These are phyloP conservation scores for Melanaphis sacchari DNA, from an alignment of 1,140 invertebrate genomes.

Conservation along the genomic window DNA sequence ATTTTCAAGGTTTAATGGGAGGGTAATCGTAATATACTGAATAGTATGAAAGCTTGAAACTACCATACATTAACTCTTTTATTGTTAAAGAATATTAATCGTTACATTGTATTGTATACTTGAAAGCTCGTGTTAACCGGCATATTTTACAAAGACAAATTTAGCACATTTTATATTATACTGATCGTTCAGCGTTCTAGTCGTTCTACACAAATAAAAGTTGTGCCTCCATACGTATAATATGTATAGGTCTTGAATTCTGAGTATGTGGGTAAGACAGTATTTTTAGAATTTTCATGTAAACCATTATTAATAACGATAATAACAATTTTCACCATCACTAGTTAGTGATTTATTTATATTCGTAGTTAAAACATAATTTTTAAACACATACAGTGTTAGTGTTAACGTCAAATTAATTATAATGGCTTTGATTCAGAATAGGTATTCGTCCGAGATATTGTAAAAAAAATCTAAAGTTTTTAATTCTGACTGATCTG, in stretches of 20 bases:
- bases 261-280: not conserved
- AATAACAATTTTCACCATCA: not conserved
- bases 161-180: not conserved
- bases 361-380: not conserved
- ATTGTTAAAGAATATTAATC: constrained; percentile 45
- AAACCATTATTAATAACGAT: not conserved
- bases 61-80: not conserved
- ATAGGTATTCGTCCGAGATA: not conserved
- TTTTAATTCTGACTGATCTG: not conserved
- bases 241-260: not conserved
- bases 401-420: not conserved
- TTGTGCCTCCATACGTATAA: not conserved
- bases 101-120: not conserved
- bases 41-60: not conserved
- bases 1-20: not conserved
- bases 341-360: not conserved
- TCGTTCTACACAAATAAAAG: not conserved
- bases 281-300: not conserved
- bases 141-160: not conserved
- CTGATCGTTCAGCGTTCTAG: not conserved
- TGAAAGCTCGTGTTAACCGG: not conserved
- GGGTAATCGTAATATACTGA: not conserved
- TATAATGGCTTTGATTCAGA: not conserved
- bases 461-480: not conserved
- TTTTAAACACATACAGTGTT: not conserved